Evolutionary conservation across 1,140 invertebrate genomes (phyloP).

Genomic region (Cryptotermes secundus): DNA sequence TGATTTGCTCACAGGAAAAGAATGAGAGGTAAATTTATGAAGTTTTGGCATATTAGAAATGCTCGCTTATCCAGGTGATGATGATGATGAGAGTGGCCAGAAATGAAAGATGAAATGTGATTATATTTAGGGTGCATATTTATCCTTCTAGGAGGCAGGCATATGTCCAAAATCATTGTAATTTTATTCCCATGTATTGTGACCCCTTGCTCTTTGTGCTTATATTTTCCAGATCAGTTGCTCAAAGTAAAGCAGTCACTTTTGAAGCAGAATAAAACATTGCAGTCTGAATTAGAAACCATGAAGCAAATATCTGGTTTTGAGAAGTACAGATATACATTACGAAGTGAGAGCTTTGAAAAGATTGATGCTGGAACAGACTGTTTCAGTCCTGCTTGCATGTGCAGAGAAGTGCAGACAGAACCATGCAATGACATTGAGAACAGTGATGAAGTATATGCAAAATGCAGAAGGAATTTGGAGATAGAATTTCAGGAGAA

Average conservation of each 20-base stretch:
- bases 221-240: conserved; percentile 53
- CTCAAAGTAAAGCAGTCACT: conserved; percentile 61
- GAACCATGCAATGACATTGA: background rate
- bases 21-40: too few relatives aligned
- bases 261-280: conserved; percentile 54
- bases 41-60: too few relatives aligned
- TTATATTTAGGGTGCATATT: too few relatives aligned
- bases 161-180: too few relatives aligned
- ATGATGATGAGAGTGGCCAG: too few relatives aligned
- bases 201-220: background rate
- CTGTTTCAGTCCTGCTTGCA: too few relatives aligned
- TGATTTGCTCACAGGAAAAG: too few relatives aligned
- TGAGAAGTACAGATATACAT: background rate
- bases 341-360: too few relatives aligned
- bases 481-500: conserved; percentile 7
- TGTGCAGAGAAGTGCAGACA: conserved; percentile 39
- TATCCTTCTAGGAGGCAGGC: too few relatives aligned
- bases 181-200: background rate
- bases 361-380: too few relatives aligned
- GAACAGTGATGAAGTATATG: background rate
- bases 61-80: too few relatives aligned
- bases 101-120: too few relatives aligned
- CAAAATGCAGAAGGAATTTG: background rate
- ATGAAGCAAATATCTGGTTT: conserved; percentile 38
- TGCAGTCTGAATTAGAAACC: conserved; percentile 49